Conservation (phyloP, 2,888 invertebrate genomes). For the Elysia crispata region DNA sequence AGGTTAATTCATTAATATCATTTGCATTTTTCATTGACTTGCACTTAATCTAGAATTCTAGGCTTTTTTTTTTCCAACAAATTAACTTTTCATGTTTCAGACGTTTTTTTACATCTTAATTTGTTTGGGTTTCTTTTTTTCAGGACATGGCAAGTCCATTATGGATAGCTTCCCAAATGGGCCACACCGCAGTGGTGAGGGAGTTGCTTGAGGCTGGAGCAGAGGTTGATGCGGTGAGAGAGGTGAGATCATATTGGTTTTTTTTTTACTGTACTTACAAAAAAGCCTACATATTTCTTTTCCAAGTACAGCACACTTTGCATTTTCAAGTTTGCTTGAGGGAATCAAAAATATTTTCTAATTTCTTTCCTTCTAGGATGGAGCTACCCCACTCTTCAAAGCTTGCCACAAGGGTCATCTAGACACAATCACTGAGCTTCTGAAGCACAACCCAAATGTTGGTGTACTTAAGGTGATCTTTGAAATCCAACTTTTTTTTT, state of each 20-base stretch:
- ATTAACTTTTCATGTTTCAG: too few relatives aligned
- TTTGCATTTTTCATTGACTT: too few relatives aligned
- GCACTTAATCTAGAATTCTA: neutral
- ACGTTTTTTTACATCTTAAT: too few relatives aligned
- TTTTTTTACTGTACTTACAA: too few relatives aligned
- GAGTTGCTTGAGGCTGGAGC: constrained; percentile 88
- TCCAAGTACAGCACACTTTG: too few relatives aligned
- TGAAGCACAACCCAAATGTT: constrained; percentile 80
- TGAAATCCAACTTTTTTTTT: too few relatives aligned
- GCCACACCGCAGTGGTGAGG: constrained; percentile 88
- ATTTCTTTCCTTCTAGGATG: constrained; percentile 73
- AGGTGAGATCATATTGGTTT: too few relatives aligned
- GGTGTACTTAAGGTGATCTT: constrained; percentile 85
- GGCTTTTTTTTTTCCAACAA: too few relatives aligned
- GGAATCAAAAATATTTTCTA: too few relatives aligned
- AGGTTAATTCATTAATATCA: neutral
- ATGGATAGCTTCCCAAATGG: constrained; percentile 98
- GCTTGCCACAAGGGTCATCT: constrained; percentile 96
- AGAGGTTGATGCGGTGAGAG: constrained; percentile 87
- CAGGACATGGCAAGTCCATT: constrained; percentile 84
- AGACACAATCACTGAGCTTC: constrained; percentile 87
- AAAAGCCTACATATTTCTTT: too few relatives aligned
- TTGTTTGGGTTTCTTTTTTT: neutral
- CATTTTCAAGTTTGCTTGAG: too few relatives aligned
- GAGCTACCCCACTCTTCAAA: constrained; percentile 91